Base-by-base conservation (phyloP, 1,140 invertebrate genomes). In the Heliconius hewitsoni region DNA sequence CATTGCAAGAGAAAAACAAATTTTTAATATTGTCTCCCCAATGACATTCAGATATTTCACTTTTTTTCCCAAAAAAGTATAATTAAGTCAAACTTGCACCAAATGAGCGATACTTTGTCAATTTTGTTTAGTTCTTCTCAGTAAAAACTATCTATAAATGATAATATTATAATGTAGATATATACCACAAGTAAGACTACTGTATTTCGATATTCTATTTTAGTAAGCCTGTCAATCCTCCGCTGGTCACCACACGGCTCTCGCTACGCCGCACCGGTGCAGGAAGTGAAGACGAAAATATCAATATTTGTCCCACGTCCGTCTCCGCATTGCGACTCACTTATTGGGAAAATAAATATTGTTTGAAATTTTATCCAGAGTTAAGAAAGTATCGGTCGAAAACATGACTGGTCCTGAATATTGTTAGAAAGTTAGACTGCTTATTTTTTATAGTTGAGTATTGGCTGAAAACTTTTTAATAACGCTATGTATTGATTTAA, bases 231-330 rank as follows among this genome's bases (percentile, higher is more conserved):
- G 60, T 66, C 60, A 66, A 66, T 66, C 23, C 27, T 66, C 60
- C 60, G 3, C 60, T 34, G 23, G 55, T 42, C 37, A 42, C n/a
- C 57, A n/a, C 9, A 18, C 18, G n/a, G 52, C 18, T 57, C 5
- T 52, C 74, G 55, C 52, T 2, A 2, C 55, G 52, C 8, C 27
- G 27, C 71, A 19, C 50, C 27, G 42, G 19, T 46, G 50, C 42
- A 76, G 74, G 74, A 76, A 76, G 57, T 76, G 8, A 19, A 76
- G 74, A 76, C 74, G 55, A 76, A 76, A 76, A 76, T 76, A 76
- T 66, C 37, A 76, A 76, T 76, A 74, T 74, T 66, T 74, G 73
- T 34, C 42, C 73, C 73, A 46, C 37, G 74, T 76, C 74, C 37
- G 57, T 66, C 74, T 76, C 74, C 74, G 57, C 74, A 55, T 27